Conservation (phyloP, 64 coral and sea anemone genomes). For the Stichodactyla mertensii region DNA sequence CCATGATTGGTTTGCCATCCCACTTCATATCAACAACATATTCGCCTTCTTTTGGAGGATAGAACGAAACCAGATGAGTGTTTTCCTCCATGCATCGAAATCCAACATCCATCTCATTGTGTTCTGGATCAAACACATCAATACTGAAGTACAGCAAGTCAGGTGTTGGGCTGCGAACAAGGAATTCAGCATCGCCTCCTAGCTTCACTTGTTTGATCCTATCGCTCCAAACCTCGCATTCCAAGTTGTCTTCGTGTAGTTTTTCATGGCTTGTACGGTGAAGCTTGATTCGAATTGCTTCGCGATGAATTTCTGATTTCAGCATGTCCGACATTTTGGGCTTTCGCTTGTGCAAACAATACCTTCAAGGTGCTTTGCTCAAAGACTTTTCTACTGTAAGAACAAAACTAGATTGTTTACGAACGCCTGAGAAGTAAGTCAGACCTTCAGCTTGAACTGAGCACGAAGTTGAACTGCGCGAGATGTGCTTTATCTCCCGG, state of each 20-base stretch:
- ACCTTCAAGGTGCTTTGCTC: neutral
- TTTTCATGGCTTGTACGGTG: neutral
- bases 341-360: neutral
- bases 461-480: neutral
- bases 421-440: neutral
- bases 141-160: constrained; percentile 11
- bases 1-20: neutral
- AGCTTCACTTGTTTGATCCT: neutral
- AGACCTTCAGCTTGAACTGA: neutral
- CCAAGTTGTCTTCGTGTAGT: neutral
- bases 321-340: constrained; percentile 28
- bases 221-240: neutral
- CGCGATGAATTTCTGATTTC: constrained; percentile 22
- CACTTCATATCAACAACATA: neutral
- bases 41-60: neutral
- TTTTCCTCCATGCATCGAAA: constrained; percentile 10
- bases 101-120: neutral
- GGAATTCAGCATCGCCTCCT: neutral
- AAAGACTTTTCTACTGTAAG: neutral
- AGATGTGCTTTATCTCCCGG: neutral
- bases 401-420: no score
- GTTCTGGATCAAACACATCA: constrained; percentile 1
- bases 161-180: neutral
- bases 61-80: constrained; percentile 10
- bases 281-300: constrained; percentile 3